These are phyloP conservation scores for Flabesymbios commensalis DNA, from an alignment of 2,888 invertebrate species.

Conservation along the genomic window DNA sequence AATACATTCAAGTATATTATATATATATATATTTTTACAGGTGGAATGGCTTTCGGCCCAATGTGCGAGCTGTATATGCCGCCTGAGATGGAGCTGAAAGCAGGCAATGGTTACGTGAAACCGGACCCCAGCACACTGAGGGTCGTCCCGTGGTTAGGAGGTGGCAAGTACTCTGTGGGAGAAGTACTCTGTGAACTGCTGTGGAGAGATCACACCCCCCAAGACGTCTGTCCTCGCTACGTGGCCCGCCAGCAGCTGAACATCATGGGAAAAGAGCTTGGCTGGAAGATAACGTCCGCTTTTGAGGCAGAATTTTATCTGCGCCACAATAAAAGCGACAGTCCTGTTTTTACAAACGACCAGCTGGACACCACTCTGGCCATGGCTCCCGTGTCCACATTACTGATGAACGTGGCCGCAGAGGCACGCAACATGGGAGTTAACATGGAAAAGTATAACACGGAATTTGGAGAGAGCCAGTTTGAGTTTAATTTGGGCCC, in stretches of 20 bases:
- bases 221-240: slow-evolving; percentile 18
- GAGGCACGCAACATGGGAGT: too few species aligned
- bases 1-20: too few species aligned
- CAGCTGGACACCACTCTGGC: slow-evolving; percentile 3
- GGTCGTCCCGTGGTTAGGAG: slow-evolving; percentile 20
- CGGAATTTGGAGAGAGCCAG: slow-evolving; percentile 25
- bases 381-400: too few species aligned
- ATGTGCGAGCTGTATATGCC: too few species aligned
- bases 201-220: slow-evolving; percentile 5
- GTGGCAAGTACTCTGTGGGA: slow-evolving; percentile 5
- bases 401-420: too few species aligned
- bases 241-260: slow-evolving; percentile 22
- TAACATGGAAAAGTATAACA: too few species aligned
- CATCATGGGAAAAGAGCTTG: slow-evolving; percentile 18
- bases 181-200: slow-evolving; percentile 16
- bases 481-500: slow-evolving; percentile 21
- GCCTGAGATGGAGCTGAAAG: too few species aligned
- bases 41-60: too few species aligned
- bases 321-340: slow-evolving; percentile 1
- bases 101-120: background rate
- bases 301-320: slow-evolving; percentile 28
- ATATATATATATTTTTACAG: too few species aligned
- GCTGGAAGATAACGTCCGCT: slow-evolving; percentile 9
- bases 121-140: slow-evolving; percentile 3
- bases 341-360: slow-evolving; percentile 13